phyloP scores from a whole-genome alignment of 2,113 vertebrate genomes.

The Apaloderma vittatum region DNA sequence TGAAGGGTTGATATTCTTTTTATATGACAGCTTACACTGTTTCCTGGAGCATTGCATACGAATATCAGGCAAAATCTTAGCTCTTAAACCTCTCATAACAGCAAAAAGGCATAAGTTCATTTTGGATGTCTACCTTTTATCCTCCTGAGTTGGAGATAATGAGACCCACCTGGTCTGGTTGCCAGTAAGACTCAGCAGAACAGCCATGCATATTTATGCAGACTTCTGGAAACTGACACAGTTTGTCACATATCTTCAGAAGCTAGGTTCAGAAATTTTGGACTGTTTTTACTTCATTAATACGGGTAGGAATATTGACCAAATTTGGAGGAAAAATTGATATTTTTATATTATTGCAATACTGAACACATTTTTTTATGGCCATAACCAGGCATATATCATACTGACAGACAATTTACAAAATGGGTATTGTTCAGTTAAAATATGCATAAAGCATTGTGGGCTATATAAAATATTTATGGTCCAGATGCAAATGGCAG shows the following conservation, averaged over 20 bases:
- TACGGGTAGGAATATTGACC: neutral
- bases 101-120: neutral
- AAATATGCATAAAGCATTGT: constrained; percentile 68
- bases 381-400: neutral
- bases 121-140: constrained; percentile 1
- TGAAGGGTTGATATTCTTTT: neutral
- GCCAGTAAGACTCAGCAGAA: neutral
- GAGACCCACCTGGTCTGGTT: neutral
- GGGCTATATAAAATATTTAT: constrained; percentile 67
- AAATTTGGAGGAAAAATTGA: neutral
- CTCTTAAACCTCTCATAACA: neutral
- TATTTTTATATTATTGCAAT: constrained; percentile 1
- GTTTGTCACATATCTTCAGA: constrained; percentile 1
- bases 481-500: constrained; percentile 54
- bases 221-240: neutral
- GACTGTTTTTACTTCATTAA: neutral
- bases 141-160: constrained; percentile 4
- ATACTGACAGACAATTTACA: constrained; percentile 62
- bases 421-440: constrained; percentile 51
- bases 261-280: neutral
- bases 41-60: neutral
- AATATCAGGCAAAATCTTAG: neutral
- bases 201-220: constrained; percentile 24
- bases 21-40: rapidly evolving
- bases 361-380: neutral